Evolutionary conservation across 37 sponge, comb jelly and placozoan genomes (phyloP).

Genomic region (Mnemiopsis leidyi): DNA sequence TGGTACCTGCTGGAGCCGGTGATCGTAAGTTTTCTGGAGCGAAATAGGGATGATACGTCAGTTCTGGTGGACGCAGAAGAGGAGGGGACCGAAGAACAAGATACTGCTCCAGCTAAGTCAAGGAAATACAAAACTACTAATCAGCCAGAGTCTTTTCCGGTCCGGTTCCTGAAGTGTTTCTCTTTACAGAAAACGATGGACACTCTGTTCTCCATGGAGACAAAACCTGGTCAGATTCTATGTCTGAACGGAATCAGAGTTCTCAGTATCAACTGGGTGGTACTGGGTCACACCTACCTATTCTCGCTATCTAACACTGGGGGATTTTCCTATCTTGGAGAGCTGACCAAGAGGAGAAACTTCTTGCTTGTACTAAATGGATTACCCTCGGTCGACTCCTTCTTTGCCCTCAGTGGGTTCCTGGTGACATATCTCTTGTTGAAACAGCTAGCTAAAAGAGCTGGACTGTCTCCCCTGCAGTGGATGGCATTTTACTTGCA

Average conservation of each 20-base stretch:
- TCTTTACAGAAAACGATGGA: background rate
- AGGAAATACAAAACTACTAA: background rate
- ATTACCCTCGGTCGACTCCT: conserved; percentile 16
- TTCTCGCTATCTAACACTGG: background rate
- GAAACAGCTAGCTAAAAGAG: conserved; percentile 1
- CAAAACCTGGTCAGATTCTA: conserved; percentile 42
- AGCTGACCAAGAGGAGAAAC: background rate
- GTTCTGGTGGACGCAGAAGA: conserved; percentile 10
- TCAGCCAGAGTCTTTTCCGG: too few relatives aligned
- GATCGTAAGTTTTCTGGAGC: background rate
- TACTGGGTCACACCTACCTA: conserved; percentile 19
- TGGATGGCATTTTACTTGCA: conserved; percentile 27
- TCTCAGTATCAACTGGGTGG: conserved; percentile 57
- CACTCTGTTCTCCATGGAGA: background rate
- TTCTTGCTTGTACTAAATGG: background rate
- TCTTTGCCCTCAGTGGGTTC: conserved; percentile 23
- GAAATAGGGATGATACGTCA: background rate
- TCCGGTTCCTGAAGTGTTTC: background rate
- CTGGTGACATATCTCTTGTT: conserved; percentile 11
- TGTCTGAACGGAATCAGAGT: too few relatives aligned
- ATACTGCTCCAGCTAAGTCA: background rate
- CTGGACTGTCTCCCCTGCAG: background rate
- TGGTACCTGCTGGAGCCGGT: background rate
- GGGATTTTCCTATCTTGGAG: background rate
- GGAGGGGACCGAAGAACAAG: background rate